phyloP scores from a whole-genome alignment of 64 coral and sea anemone genomes.

The Actinia equina region DNA sequence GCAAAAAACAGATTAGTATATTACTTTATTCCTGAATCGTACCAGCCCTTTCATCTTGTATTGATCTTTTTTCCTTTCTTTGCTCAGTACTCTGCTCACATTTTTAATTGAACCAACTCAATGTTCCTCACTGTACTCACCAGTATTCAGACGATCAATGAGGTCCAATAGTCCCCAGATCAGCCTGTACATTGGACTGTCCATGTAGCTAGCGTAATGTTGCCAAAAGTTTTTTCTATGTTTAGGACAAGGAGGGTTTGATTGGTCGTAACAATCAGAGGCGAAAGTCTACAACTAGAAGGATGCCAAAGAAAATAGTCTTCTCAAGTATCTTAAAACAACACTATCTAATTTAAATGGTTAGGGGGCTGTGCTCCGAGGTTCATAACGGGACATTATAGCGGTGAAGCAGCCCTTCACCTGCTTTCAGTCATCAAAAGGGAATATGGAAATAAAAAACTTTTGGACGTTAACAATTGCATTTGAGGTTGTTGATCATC shows the following conservation, averaged over 20 bases:
- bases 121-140: background rate
- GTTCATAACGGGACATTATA: too few species aligned
- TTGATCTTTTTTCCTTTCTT: too few species aligned
- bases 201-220: conserved; percentile 46
- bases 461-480: conserved; percentile 20
- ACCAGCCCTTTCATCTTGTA: background rate
- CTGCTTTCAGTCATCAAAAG: too few species aligned
- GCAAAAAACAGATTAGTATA: background rate
- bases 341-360: too few species aligned
- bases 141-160: conserved; percentile 62
- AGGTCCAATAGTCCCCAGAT: conserved; percentile 63
- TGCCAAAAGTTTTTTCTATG: conserved; percentile 40
- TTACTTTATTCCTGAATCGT: background rate
- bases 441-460: background rate
- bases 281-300: conserved; percentile 45
- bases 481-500: conserved; percentile 1
- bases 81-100: too few species aligned
- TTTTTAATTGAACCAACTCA: background rate
- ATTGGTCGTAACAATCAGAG: conserved; percentile 37
- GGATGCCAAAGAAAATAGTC: background rate
- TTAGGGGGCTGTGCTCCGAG: too few species aligned
- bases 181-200: conserved; percentile 49
- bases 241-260: conserved; percentile 64
- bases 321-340: too few species aligned
- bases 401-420: too few species aligned